Base-by-base conservation (phyloP, 2,113 vertebrate species). In the Trematocara variabile region DNA sequence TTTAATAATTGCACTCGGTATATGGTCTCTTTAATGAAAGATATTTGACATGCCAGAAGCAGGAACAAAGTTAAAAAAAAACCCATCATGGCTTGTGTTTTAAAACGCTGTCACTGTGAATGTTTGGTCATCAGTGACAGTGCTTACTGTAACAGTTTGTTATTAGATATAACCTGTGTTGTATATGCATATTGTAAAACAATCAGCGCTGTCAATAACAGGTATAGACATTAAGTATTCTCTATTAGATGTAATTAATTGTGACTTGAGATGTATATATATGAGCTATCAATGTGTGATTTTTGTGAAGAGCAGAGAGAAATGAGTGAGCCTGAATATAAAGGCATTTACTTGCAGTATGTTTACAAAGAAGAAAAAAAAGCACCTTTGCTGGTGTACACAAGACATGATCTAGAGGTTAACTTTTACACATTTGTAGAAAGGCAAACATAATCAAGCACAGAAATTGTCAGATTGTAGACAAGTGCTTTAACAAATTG, bases 281-380 rank as follows among this genome's bases (percentile, higher is more conserved):
- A 30, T 3, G 41, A 48, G 68, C 44, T 18, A 48, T 73, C 25
- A 48, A 18, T 75, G 44, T 73, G 41, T 73, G 41, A 16, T 39
- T 70, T 50, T 30, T 54, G 18, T 56, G 50, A 86, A 60, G 20
- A 77, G 60, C 9, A 3, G 22, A 84, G 25, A 33, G 37, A 81
- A 48, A 78, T 11, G 44, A 22, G 48, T 22, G 6, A 6, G 41
- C 28, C 73, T 10, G n/a, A 89, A 84, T 90, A 92, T 65, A 86
- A 94, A 94, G 81, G 85, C 82, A 65, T 93, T 94, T 94, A 93
- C 87, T 93, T 90, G 82, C 81, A 86, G 75, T 68, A 80, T 22
- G 13, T 53, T 85, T 14, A 91, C 63, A 87, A 88, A 92, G 68
- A 73, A 50, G 2, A 50, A 86, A 28, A 89, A 89, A 91, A 87